These are phyloP conservation scores for Bombylius major DNA, from an alignment of 2,888 invertebrate species.

Conservation along the genomic window DNA sequence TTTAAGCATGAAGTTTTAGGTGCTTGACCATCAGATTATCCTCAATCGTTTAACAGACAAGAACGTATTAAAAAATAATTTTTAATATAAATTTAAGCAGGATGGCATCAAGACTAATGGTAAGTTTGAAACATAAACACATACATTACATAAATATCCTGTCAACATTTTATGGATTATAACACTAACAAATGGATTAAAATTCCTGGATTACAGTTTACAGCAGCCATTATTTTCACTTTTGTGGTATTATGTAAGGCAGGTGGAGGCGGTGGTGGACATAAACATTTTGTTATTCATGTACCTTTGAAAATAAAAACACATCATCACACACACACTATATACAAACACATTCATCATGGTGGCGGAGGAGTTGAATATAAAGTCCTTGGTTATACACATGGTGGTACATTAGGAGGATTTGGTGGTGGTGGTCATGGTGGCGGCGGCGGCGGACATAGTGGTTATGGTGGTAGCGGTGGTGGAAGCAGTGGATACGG, in stretches of 20 bases:
- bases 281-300: conserved; percentile 65
- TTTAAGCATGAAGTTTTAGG: conserved; percentile 18
- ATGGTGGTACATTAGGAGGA: conserved; percentile 22
- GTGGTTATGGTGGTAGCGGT: conserved; percentile 7
- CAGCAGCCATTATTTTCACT: conserved; percentile 34
- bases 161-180: neutral
- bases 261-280: conserved; percentile 40
- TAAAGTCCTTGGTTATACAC: conserved; percentile 31
- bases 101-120: conserved; percentile 42
- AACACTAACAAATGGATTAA: neutral
- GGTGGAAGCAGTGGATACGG: conserved; percentile 1
- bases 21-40: conserved; percentile 29
- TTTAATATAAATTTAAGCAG: conserved; percentile 7
- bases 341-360: conserved; percentile 59
- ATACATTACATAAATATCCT: neutral
- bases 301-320: conserved; percentile 66
- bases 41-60: conserved; percentile 12
- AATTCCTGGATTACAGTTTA: conserved; percentile 7
- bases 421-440: conserved; percentile 18
- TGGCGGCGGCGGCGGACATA: conserved; percentile 10
- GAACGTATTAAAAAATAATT: conserved; percentile 4
- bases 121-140: conserved; percentile 29
- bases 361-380: conserved; percentile 39
- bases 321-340: conserved; percentile 65
- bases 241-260: conserved; percentile 35